Conservation (phyloP, 2,113 vertebrate genomes). For the Ptyas mucosa region DNA sequence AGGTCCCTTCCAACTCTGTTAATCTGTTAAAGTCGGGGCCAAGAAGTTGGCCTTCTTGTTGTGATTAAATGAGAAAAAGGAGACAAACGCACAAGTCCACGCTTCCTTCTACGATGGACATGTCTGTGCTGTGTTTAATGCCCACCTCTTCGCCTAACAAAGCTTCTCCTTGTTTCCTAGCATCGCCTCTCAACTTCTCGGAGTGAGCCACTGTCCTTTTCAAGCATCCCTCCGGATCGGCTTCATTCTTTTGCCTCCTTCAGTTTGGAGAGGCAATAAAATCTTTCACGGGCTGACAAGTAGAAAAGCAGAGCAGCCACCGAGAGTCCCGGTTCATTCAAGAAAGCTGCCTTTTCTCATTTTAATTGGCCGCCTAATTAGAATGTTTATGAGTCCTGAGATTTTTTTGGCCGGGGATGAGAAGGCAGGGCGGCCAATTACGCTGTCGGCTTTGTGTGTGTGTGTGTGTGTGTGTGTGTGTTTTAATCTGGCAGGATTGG, state of each 20-base stretch:
- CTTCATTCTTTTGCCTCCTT: conserved; percentile 70
- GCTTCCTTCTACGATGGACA: conserved; percentile 58
- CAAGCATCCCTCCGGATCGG: conserved; percentile 62
- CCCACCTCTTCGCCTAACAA: conserved; percentile 70
- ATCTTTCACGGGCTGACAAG: conserved; percentile 74
- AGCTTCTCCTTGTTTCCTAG: conserved; percentile 66
- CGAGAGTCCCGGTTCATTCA: conserved; percentile 76
- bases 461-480: too few relatives aligned
- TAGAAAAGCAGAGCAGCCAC: conserved; percentile 72
- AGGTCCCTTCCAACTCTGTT: too few relatives aligned
- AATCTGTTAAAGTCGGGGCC: background rate
- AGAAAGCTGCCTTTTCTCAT: conserved; percentile 78
- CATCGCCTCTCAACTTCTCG: conserved; percentile 58
- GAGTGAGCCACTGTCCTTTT: conserved; percentile 67
- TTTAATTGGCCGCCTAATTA: conserved; percentile 98
- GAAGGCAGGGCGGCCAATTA: conserved; percentile 81
- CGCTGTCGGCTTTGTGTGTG: conserved; percentile 65
- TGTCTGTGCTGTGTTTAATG: conserved; percentile 17
- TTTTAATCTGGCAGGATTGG: conserved; percentile 67
- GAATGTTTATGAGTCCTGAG: conserved; percentile 89
- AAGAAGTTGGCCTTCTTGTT: conserved; percentile 38
- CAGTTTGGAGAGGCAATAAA: conserved; percentile 75
- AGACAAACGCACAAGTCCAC: conserved; percentile 59
- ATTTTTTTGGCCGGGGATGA: conserved; percentile 76
- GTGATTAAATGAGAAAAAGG: background rate